These are phyloP conservation scores for Aphelenchoides bicaudatus DNA, from an alignment of 2,888 invertebrate species.

Conservation along the genomic window DNA sequence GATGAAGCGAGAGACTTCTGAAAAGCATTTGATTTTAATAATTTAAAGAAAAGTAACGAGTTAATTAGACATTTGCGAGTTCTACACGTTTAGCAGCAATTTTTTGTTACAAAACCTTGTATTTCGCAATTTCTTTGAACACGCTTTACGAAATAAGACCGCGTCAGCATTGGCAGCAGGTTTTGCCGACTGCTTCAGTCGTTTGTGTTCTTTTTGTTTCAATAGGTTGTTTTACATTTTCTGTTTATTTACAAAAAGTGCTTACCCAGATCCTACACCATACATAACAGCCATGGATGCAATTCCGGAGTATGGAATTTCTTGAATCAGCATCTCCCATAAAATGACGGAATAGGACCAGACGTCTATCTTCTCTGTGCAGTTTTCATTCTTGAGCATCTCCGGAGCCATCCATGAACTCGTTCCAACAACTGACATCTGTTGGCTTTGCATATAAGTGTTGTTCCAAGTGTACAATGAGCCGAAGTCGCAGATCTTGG, in stretches of 20 bases:
- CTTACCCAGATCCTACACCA: constrained; percentile 76
- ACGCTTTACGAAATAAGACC: too few relatives aligned
- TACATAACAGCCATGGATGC: constrained; percentile 95
- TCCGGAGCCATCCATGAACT: constrained; percentile 99
- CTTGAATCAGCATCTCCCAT: constrained; percentile 94
- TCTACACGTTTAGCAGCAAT: not conserved
- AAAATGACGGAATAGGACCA: constrained; percentile 97
- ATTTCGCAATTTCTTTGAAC: too few relatives aligned
- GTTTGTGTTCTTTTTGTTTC: not conserved
- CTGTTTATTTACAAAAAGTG: constrained; percentile 7
- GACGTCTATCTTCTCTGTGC: constrained; percentile 90
- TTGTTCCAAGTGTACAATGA: constrained; percentile 65
- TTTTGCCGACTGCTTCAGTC: not conserved
- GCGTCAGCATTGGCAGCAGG: too few relatives aligned
- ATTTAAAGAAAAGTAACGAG: not conserved
- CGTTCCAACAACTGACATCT: constrained; percentile 97
- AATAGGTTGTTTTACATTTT: not conserved
- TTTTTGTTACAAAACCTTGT: not conserved
- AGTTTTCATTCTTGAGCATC: constrained; percentile 90
- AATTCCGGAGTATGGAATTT: constrained; percentile 85
- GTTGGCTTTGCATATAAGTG: constrained; percentile 75
- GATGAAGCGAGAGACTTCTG: constrained; percentile 84
- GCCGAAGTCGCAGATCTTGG: constrained; percentile 97
- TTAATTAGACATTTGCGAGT: too few relatives aligned
- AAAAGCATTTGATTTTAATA: constrained; percentile 13